A percentile compares a stretch with the other conserved stretches of the same genome.
Conservation (phyloP, 2,797 vertebrate genomes). For the Merluccius polli region DNA sequence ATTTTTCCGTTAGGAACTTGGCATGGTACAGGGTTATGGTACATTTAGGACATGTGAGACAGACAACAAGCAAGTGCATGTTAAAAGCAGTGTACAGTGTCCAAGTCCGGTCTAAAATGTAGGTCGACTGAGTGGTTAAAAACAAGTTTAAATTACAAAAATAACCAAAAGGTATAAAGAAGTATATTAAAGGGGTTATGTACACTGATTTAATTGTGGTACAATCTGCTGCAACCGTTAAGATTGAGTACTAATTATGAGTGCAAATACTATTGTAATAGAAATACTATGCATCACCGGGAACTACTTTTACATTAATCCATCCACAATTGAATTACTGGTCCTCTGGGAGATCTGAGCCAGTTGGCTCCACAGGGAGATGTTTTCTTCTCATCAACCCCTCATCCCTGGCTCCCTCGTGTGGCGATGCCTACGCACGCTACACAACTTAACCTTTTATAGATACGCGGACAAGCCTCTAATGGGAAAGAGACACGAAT, state of each 20-base stretch:
- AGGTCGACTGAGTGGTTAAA: no score
- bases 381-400: slow-evolving; percentile 24
- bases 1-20: neutral
- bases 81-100: no score
- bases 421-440: slow-evolving; percentile 14
- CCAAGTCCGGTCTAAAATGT: no score
- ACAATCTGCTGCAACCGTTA: neutral
- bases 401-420: slow-evolving; percentile 19
- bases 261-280: neutral
- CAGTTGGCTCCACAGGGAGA: slow-evolving; percentile 37
- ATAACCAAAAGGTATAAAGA: neutral
- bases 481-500: slow-evolving; percentile 27
- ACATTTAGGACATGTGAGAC: neutral
- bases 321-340: no score
- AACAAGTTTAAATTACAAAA: neutral
- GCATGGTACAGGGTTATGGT: neutral
- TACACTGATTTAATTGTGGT: no score
- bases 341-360: slow-evolving; percentile 10
- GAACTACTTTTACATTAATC: no score
- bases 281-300: no score
- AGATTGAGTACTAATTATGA: neutral
- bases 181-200: no score
- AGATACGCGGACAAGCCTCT: slow-evolving; percentile 24
- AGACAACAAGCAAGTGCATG: no score
- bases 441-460: slow-evolving; percentile 37